These are phyloP conservation scores for Neoaliturus tenellus DNA, from an alignment of 2,888 invertebrate genomes.

Conservation along the genomic window DNA sequence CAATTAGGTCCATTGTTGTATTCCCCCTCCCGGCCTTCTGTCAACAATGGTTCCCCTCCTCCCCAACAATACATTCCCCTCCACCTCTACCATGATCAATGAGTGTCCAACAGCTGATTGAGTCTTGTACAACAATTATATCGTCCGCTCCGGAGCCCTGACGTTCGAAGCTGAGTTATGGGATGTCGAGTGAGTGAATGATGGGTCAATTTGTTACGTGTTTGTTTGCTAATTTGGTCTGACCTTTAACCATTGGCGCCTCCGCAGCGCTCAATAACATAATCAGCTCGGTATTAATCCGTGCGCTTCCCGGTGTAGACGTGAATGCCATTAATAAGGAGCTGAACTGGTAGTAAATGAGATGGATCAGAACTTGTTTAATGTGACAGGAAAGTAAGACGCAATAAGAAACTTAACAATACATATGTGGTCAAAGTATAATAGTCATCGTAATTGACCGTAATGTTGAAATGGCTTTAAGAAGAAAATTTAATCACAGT, in stretches of 20 bases:
- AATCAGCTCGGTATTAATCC: neutral
- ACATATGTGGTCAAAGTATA: too few relatives aligned
- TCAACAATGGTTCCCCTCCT: slow-evolving; percentile 36
- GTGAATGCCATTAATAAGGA: neutral
- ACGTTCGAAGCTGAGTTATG: slow-evolving; percentile 2
- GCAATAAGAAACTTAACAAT: too few relatives aligned
- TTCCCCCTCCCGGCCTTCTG: slow-evolving; percentile 9
- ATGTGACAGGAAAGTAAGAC: too few relatives aligned
- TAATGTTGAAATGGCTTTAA: too few relatives aligned
- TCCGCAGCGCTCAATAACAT: neutral
- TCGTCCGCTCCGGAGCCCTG: neutral
- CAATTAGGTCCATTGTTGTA: slow-evolving; percentile 52
- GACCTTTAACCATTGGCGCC: slow-evolving; percentile 39
- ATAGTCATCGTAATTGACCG: too few relatives aligned
- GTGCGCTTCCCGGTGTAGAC: too few relatives aligned
- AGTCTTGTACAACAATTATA: slow-evolving; percentile 21
- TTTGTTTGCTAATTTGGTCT: slow-evolving; percentile 34
- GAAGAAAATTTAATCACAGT: too few relatives aligned
- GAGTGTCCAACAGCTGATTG: neutral
- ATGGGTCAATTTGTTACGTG: slow-evolving; percentile 18
- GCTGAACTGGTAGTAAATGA: neutral
- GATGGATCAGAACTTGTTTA: neutral
- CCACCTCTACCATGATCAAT: neutral
- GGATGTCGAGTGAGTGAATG: neutral
- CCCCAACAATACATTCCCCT: neutral